Evolutionary conservation across 2,113 vertebrate species (phyloP), one percentile per base, ranked within the genome.

Genomic region (Hydropotes inermis): DNA sequence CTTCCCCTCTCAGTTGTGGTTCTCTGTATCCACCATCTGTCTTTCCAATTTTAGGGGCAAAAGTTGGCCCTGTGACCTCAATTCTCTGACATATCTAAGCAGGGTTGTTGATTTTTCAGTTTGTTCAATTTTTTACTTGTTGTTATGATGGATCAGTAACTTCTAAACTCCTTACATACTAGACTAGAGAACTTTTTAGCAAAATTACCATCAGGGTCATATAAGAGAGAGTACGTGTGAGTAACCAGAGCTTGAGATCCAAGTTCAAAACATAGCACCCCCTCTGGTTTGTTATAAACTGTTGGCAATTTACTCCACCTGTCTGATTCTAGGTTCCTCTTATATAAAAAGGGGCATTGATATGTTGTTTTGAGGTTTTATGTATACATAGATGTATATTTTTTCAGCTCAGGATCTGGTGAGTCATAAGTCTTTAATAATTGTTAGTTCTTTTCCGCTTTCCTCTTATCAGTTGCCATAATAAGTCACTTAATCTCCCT

Each of bases 401-500:
- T 54, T 36, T 83, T 83, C 81, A 87, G 58, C 52, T 27, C 45
- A 91, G 52, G 50, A 52, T 95, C 87, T 67, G 25, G 27, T 89
- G 55, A 97, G 45, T 84, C 23, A 27, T 60, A 87, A 84, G 43
- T 90, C 57, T 94, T 92, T 19, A 33, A 27, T 76, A 92, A 89
- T 74, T 96, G 27, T 76, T 96, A 33, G 88, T 97, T 96, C 27
- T 30, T 85, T 94, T 95, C 64, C 30, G 15, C 17, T 85, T 85
- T 88, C 74, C 47, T 84, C 74, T 87, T 87, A 74, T 78, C 84
- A 85, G 52, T 93, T 78, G 58, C 84, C 74, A 94, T 52, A 87
- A 90, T 96, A 92, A 95, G 78, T 96, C 87, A 58, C 8, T 97
- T 89, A 90, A 94, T 92, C 89, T 93, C 64, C n/a, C 25, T 83